Percentiles rank a stretch among this genome's conserved stretches.
phyloP scores from a whole-genome alignment of 2,113 vertebrate species.

The Tinamus guttatus region DNA sequence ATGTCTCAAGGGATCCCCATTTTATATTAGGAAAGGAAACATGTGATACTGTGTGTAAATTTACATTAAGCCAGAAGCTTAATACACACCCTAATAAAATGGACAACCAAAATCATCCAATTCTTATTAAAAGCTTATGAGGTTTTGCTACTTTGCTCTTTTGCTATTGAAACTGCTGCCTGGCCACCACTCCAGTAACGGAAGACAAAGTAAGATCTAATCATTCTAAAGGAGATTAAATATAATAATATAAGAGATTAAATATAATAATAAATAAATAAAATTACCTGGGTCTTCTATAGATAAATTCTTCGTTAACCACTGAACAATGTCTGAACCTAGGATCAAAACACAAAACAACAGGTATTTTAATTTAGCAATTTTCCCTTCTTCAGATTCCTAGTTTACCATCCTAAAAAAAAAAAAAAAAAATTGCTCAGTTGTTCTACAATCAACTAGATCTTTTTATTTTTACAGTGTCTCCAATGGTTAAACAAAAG shows the following conservation, averaged over 20 bases:
- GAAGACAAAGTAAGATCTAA: background rate
- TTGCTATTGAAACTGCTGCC: background rate
- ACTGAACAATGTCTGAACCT: conserved; percentile 98
- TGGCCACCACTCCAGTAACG: fast-evolving
- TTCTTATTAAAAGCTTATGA: background rate
- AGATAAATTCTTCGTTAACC: conserved; percentile 95
- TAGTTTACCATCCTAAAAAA: background rate
- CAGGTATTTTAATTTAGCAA: conserved; percentile 8
- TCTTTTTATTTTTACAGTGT: background rate
- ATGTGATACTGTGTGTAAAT: fast-evolving
- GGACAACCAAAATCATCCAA: background rate
- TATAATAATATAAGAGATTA: background rate
- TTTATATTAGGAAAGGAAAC: background rate
- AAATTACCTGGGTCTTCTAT: conserved; percentile 96
- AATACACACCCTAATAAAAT: background rate
- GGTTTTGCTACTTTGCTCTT: background rate
- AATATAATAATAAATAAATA: background rate
- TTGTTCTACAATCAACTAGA: background rate
- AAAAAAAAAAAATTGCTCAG: background rate
- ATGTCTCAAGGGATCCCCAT: background rate
- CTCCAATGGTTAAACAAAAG: background rate
- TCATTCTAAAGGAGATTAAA: background rate
- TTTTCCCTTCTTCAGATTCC: background rate
- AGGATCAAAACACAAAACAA: conserved; percentile 73
- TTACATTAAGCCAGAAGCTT: background rate